These are phyloP conservation scores for Pampus argenteus DNA, from an alignment of 2,797 vertebrate genomes.

Conservation along the genomic window DNA sequence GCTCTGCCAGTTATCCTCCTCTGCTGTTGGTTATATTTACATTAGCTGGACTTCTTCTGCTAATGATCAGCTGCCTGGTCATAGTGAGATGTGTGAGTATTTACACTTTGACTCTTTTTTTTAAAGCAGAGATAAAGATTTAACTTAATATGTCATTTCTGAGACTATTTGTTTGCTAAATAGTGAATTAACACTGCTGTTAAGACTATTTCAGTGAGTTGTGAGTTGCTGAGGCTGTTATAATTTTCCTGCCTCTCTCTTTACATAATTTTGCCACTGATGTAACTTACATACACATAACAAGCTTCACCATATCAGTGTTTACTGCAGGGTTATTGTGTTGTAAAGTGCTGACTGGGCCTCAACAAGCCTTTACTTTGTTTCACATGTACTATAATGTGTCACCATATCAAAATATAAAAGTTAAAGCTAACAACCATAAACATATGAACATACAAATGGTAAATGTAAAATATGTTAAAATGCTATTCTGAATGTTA, in stretches of 20 bases:
- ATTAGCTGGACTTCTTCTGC: slow-evolving; percentile 62
- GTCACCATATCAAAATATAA: no score
- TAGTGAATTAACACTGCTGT: neutral
- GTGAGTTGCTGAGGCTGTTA: no score
- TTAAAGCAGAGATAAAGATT: neutral
- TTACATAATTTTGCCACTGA: neutral
- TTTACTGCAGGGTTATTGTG: no score
- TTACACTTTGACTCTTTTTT: neutral
- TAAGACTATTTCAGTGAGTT: no score
- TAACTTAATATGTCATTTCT: neutral
- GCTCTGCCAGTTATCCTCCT: slow-evolving; percentile 52
- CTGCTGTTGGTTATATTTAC: slow-evolving; percentile 69
- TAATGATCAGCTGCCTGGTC: slow-evolving; percentile 60
- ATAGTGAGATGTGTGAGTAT: slow-evolving; percentile 73
- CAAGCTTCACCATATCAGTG: no score
- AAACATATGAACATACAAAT: neutral
- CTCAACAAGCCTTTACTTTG: no score
- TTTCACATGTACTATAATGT: no score
- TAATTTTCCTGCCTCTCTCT: neutral
- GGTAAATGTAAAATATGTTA: neutral
- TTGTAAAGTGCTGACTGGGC: no score
- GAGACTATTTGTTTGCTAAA: neutral
- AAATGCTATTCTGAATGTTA: neutral
- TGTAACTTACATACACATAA: no score
- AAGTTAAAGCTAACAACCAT: neutral